Conservation (phyloP, 2,113 vertebrate species). For the Phalacrocorax pelagicus region DNA sequence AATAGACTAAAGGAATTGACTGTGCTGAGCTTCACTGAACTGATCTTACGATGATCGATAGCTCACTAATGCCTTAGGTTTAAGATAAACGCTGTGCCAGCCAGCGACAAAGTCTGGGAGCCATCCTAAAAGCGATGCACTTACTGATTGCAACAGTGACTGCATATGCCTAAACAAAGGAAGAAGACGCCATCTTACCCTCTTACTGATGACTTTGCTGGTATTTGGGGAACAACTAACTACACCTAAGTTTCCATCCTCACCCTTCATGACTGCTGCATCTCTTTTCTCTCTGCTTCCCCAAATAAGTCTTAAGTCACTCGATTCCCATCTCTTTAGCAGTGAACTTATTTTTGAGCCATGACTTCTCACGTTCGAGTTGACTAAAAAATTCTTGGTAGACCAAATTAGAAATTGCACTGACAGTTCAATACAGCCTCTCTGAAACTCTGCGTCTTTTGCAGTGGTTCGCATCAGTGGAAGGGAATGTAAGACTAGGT, state of each 20-base stretch:
- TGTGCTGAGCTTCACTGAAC: background rate
- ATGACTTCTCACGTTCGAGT: background rate
- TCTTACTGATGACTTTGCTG: background rate
- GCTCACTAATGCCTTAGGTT: background rate
- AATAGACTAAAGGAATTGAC: constrained; percentile 28
- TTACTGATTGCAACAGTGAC: background rate
- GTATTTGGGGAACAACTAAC: background rate
- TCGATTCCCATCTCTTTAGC: background rate
- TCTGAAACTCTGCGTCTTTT: background rate
- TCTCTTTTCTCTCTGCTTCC: constrained; percentile 1
- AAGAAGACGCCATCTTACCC: background rate
- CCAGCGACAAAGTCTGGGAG: background rate
- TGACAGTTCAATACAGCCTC: background rate
- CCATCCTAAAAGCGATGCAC: background rate
- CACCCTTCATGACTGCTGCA: background rate
- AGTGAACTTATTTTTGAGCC: constrained; percentile 26
- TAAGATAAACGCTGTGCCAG: constrained; percentile 10
- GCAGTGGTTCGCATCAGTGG: background rate
- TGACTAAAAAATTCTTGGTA: background rate
- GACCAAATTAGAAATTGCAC: background rate
- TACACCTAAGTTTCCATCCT: background rate
- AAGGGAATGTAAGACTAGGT: background rate
- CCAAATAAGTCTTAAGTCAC: constrained; percentile 38
- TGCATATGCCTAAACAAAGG: background rate
- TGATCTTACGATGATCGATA: background rate